Evolutionary conservation across 2,888 invertebrate species (phyloP), one percentile per base, ranked within the genome.

Genomic region (Lithosia quadra): DNA sequence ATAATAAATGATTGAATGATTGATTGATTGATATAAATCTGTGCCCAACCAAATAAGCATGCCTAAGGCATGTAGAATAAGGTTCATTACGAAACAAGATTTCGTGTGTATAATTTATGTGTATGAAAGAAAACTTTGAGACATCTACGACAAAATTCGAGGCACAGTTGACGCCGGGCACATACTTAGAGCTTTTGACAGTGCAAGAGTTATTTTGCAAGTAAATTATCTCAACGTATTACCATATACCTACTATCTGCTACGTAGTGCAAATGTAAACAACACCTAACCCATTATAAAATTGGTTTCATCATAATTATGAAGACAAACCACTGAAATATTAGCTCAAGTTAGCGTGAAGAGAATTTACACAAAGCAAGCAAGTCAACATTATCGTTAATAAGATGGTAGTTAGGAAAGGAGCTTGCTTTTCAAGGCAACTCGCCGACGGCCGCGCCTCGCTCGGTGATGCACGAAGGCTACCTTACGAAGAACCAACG

Each of bases 361-460:
- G 74, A 78, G n/a, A 71, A 84, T 76, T 75, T 77, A 74, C 78
- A 81, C 78, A 83, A 82, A 85, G 82, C 81, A 81, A 86, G 82
- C 83, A 84, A 83, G 85, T 84, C 77, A 85, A 83, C 80, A 78
- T 84, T 84, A 88, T 82, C 81, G 82, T 79, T 85, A 85, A 84
- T 84, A 88, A 85, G 85, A 84, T 84, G 82, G 77, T 82, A 81
- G 82, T 79, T 81, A 77, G 78, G 79, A 84, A 80, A 75, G 76
- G 76, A 81, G 82, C 68, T 84, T 73, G 74, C 70, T 73, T 81
- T 84, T 79, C 76, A 67, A 74, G 72, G 63, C 68, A 74, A 75
- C 77, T 72, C 74, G 72, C 71, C 71, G 71, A 63, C 70, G 71
- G 64, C 64, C 56, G 66, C 67, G 24, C 15, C 36, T 21, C 15